These are phyloP conservation scores for Helicoverpa zea DNA, from an alignment of 1,140 invertebrate genomes.

Conservation along the genomic window DNA sequence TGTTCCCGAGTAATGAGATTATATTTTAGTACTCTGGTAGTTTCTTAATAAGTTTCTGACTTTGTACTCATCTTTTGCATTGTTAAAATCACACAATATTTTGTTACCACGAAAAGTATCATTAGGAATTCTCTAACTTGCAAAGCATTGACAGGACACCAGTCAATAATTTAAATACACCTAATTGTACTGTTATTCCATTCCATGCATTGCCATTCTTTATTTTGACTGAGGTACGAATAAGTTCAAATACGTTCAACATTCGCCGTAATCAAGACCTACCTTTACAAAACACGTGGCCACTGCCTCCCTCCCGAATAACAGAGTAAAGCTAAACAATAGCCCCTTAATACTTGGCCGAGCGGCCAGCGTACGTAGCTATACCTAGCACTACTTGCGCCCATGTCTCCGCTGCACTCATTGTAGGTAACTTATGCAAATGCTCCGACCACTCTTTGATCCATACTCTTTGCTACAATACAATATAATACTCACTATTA, in stretches of 20 bases:
- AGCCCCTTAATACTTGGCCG: slow-evolving; percentile 28
- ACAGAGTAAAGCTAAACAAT: slow-evolving; percentile 43
- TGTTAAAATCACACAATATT: too few species aligned
- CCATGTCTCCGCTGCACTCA: slow-evolving; percentile 5
- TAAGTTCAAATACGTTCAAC: not conserved
- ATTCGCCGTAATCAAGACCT: slow-evolving; percentile 6
- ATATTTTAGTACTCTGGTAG: too few species aligned
- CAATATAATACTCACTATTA: slow-evolving; percentile 33
- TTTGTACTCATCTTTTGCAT: too few species aligned
- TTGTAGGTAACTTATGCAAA: slow-evolving; percentile 46
- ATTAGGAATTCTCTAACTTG: too few species aligned
- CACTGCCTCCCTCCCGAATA: slow-evolving; percentile 29
- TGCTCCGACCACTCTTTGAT: slow-evolving; percentile 25
- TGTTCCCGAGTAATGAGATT: not conserved
- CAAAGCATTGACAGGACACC: too few species aligned
- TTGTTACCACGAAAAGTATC: too few species aligned
- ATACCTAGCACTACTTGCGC: slow-evolving; percentile 22
- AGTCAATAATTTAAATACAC: too few species aligned
- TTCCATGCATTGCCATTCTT: too few species aligned
- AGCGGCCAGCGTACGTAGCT: not conserved
- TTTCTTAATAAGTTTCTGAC: too few species aligned
- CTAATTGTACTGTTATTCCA: too few species aligned
- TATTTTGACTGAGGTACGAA: too few species aligned
- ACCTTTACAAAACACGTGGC: slow-evolving; percentile 42
- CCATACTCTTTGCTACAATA: slow-evolving; percentile 21